phyloP scores from a whole-genome alignment of 64 coral and sea anemone species.

The Stichodactyla helianthus region DNA sequence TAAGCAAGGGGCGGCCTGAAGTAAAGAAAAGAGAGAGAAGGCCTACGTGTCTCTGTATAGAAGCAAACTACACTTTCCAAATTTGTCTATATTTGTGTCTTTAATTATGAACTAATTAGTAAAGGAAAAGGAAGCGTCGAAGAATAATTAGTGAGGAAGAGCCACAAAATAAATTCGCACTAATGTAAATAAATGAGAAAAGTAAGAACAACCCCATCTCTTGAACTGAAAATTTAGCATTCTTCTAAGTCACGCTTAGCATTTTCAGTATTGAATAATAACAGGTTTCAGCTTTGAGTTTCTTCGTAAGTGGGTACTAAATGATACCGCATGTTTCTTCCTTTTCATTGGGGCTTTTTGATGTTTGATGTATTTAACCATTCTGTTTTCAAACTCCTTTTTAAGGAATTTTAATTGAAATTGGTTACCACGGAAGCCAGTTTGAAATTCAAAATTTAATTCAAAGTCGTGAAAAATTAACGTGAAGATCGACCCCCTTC shows the following conservation, averaged over 20 bases:
- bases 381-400: not conserved
- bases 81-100: not conserved
- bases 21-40: too few species aligned
- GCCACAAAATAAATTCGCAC: not conserved
- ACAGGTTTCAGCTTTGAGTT: not conserved
- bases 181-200: too few species aligned
- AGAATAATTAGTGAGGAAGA: not conserved
- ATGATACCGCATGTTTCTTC: not conserved
- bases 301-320: not conserved
- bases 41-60: too few species aligned
- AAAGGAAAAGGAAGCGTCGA: not conserved
- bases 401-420: not conserved
- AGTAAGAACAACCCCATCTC: too few species aligned
- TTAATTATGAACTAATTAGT: not conserved
- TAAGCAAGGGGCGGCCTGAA: too few species aligned
- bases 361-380: not conserved
- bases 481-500: not conserved
- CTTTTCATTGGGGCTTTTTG: not conserved
- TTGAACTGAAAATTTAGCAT: too few species aligned
- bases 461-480: not conserved
- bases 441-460: not conserved
- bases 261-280: too few species aligned
- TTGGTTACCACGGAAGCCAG: not conserved
- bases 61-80: too few species aligned
- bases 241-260: too few species aligned